These are phyloP conservation scores for Sebastes elongatus DNA, from an alignment of 2,797 vertebrate species.

Conservation along the genomic window DNA sequence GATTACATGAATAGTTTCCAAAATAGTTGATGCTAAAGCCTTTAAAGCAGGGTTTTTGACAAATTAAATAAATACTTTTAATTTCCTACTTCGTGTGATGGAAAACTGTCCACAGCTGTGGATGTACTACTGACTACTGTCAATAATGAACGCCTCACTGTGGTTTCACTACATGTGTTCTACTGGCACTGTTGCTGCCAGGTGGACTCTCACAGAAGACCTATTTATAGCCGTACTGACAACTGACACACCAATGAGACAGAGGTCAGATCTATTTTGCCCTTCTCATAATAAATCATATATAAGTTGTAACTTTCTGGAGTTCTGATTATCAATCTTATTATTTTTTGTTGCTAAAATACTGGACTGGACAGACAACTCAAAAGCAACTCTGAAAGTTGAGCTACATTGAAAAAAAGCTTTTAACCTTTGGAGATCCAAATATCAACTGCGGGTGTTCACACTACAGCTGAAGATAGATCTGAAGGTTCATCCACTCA, in stretches of 20 bases:
- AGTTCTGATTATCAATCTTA: background rate
- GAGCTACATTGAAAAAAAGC: background rate
- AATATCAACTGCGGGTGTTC: constrained; percentile 39
- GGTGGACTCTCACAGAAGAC: constrained; percentile 16
- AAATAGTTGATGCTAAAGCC: background rate
- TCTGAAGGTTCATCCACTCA: constrained; percentile 15
- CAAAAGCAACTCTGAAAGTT: background rate
- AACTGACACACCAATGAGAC: constrained; percentile 58
- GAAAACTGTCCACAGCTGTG: background rate
- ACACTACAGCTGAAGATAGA: constrained; percentile 6
- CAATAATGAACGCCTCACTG: background rate
- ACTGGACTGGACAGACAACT: background rate
- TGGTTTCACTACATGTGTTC: constrained; percentile 21
- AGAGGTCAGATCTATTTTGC: constrained; percentile 56
- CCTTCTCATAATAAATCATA: constrained; percentile 7
- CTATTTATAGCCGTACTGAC: constrained; percentile 73
- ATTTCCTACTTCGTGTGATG: background rate
- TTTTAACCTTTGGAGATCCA: constrained; percentile 59
- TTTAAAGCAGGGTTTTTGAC: background rate
- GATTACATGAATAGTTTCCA: background rate
- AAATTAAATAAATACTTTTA: background rate
- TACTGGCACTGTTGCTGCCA: constrained; percentile 35
- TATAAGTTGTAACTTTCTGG: background rate
- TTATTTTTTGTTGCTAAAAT: background rate
- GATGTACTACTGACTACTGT: background rate